These are phyloP conservation scores for Premnoplex brunnescens DNA, from an alignment of 2,797 vertebrate genomes.

Conservation along the genomic window DNA sequence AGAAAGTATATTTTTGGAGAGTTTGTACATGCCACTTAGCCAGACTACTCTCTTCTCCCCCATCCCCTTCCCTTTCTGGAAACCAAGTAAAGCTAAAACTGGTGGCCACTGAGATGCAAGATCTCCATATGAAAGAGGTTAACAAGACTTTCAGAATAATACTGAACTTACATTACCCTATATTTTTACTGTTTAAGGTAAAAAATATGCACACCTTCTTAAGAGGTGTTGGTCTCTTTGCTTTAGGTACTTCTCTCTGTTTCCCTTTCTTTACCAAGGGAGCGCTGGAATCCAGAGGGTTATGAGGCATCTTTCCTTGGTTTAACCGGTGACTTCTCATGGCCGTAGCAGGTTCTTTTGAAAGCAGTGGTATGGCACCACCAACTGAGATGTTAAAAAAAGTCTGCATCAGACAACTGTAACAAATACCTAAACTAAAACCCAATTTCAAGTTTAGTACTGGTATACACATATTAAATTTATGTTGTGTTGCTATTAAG, in stretches of 20 bases:
- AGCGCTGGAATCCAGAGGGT: constrained; percentile 94
- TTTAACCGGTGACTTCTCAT: constrained; percentile 78
- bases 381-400: constrained; percentile 81
- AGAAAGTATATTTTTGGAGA: background rate
- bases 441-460: background rate
- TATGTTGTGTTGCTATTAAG: background rate
- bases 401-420: background rate
- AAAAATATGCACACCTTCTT: constrained; percentile 83
- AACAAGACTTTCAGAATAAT: background rate
- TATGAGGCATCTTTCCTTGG: constrained; percentile 88
- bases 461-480: background rate
- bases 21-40: background rate
- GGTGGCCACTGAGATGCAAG: background rate
- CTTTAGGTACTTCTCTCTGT: constrained; percentile 94
- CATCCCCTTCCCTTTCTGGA: background rate
- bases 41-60: background rate
- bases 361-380: constrained; percentile 85
- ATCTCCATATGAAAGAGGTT: background rate
- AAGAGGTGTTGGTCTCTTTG: constrained; percentile 93
- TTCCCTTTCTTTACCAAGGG: constrained; percentile 97
- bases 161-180: background rate
- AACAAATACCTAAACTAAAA: background rate
- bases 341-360: constrained; percentile 78
- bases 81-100: background rate
- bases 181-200: background rate